These are phyloP conservation scores for Acropternis orthonyx DNA, from an alignment of 2,797 vertebrate species.

Conservation along the genomic window DNA sequence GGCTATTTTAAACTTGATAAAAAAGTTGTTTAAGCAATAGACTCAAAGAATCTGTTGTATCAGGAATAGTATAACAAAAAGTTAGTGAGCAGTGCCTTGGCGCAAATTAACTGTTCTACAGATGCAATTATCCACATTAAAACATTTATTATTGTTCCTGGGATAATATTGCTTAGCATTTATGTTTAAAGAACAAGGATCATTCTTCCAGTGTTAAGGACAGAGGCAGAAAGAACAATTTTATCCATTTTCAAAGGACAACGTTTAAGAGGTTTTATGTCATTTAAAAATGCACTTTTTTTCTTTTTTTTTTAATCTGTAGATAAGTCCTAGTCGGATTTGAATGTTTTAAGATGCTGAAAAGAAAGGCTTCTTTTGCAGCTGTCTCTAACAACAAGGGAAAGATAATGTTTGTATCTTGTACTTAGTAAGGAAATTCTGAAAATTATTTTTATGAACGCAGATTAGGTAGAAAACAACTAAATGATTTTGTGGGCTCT, in stretches of 20 bases:
- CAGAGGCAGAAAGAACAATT: neutral
- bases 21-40: neutral
- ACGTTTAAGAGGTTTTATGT: neutral
- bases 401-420: neutral
- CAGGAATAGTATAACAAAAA: neutral
- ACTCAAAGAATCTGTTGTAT: neutral
- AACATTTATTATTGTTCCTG: neutral
- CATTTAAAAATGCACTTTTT: neutral
- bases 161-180: neutral
- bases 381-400: neutral
- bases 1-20: neutral
- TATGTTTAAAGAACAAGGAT: neutral
- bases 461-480: neutral
- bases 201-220: neutral
- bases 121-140: neutral
- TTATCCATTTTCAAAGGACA: neutral
- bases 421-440: constrained; percentile 18
- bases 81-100: neutral
- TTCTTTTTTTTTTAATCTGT: neutral
- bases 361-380: neutral
- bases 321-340: neutral
- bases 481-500: neutral
- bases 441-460: neutral
- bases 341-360: neutral
- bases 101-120: neutral